phyloP scores from a whole-genome alignment of 1,140 invertebrate genomes.

The Triops longicaudatus region DNA sequence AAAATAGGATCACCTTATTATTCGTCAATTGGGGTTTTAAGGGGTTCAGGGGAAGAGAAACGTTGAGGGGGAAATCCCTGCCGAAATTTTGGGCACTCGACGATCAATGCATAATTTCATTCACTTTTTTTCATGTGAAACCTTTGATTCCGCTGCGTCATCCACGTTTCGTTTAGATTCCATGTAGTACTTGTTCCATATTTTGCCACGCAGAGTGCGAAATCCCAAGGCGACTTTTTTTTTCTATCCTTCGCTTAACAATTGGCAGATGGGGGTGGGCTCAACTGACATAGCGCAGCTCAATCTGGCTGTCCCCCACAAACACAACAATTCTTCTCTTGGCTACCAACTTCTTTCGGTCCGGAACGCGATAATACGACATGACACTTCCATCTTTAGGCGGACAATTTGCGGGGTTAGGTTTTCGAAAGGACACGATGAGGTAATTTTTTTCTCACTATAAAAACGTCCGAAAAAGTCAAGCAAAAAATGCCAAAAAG shows the following conservation, averaged over 20 bases:
- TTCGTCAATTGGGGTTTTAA: not conserved
- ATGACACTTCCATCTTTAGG: conserved; percentile 8
- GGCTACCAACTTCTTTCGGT: not conserved
- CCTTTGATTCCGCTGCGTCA: not conserved
- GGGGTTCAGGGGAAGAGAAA: not conserved
- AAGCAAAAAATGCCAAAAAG: not conserved
- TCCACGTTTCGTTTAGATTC: not conserved
- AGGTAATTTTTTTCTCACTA: conserved; percentile 5
- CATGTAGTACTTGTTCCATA: not conserved
- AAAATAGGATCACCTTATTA: not conserved
- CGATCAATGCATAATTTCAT: conserved; percentile 12
- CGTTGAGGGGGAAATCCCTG: not conserved
- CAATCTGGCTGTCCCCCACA: not conserved
- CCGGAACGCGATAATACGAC: not conserved
- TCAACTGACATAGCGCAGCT: not conserved
- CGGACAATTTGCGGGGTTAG: not conserved
- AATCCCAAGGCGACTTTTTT: not conserved
- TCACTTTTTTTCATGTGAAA: conserved; percentile 14
- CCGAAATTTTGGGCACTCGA: not conserved
- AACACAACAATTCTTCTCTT: not conserved
- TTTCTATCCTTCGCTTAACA: not conserved
- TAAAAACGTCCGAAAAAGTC: conserved; percentile 1
- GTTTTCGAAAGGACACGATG: not conserved
- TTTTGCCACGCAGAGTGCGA: not conserved
- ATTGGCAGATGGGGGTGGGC: conserved; percentile 2